Base-by-base conservation (phyloP, 2,113 vertebrate genomes). In the Brienomyrus brachyistius region DNA sequence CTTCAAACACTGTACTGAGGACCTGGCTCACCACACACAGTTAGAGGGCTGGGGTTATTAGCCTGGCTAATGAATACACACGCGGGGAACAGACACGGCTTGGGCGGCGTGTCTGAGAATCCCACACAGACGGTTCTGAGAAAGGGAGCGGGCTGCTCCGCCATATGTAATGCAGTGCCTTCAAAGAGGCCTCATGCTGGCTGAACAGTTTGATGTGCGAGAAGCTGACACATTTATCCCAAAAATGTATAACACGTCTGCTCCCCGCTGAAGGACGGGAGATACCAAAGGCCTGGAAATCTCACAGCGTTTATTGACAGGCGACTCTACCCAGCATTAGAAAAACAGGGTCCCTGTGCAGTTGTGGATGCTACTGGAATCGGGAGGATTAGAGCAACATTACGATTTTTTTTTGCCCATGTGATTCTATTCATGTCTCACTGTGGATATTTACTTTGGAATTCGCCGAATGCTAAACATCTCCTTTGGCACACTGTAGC, bases 191-290 rank as follows among this genome's bases (percentile, higher is more conserved):
- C 47, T 17, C 45, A 70, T 11, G 43, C 88, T 88, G 43, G 59
- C 40, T 47, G 66, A 88, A 47, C 62, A 48, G 62, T 47, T 51
- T 88, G 43, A 88, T 31, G 70, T 52, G 66, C n/a, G 48, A 82
- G 74, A 82, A 66, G 52, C 48, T 74, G 88, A 89, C 31, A 82
- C 74, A 47, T 82, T 56, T 43, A 15, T 54, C 88, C 85, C 23
- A 56, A 45, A 89, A 82, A 40, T 59, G 31, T 35, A 43, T 23
- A 40, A 83, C 74, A 54, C 50, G 45, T 56, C 4, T 45, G 51
- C 27, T 83, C 74, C 74, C 51, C 7, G 35, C 70, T 43, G 88
- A 80, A 50, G 47, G 31, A 89, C n/a, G 31, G 23, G 50, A 83
- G 70, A 66, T 70, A 50, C n/a, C 43, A 51, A 77, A 19, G 47